A percentile compares a stretch with the other conserved stretches of the same genome.
Conservation (phyloP, 1,140 invertebrate genomes). For the Euborellia annulipes region DNA sequence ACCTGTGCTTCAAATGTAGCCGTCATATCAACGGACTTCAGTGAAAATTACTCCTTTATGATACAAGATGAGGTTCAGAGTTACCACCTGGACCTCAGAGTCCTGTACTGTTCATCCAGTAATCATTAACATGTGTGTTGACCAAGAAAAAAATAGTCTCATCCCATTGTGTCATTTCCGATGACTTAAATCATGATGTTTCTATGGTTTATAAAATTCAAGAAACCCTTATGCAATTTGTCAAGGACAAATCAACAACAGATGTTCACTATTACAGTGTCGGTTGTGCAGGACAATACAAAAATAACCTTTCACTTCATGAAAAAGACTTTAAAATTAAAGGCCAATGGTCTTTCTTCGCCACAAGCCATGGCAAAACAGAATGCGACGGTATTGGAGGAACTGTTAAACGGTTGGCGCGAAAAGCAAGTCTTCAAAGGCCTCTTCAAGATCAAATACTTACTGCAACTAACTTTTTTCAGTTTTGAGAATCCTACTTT, state of each 20-base stretch:
- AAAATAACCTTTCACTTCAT: slow-evolving; percentile 2
- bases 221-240: neutral
- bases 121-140: no score
- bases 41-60: slow-evolving; percentile 16
- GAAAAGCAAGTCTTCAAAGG: slow-evolving; percentile 12
- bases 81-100: slow-evolving; percentile 15
- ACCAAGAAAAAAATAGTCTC: no score
- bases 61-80: slow-evolving; percentile 16
- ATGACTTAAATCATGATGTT: no score
- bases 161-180: no score
- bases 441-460: slow-evolving; percentile 13
- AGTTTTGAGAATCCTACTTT: no score
- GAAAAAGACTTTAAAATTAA: no score
- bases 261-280: neutral
- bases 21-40: slow-evolving; percentile 11
- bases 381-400: slow-evolving; percentile 25
- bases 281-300: slow-evolving; percentile 4
- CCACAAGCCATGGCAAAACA: slow-evolving; percentile 24
- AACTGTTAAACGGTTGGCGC: slow-evolving; percentile 17
- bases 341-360: slow-evolving; percentile 24
- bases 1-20: neutral
- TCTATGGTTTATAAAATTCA: no score
- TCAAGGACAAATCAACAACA: neutral
- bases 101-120: no score
- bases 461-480: no score